Evolutionary conservation across 2,888 invertebrate genomes (phyloP).

Genomic region (Theretra japonica): DNA sequence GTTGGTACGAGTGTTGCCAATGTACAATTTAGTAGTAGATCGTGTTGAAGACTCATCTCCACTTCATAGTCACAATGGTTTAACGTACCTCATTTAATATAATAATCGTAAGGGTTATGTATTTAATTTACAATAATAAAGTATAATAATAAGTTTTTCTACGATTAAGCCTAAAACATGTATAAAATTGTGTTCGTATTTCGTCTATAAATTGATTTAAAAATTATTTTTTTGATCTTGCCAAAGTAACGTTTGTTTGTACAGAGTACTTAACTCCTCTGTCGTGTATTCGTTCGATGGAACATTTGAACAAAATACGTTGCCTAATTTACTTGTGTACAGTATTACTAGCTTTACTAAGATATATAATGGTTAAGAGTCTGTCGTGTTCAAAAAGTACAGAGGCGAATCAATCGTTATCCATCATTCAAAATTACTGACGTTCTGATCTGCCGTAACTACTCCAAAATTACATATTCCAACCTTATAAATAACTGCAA

Average conservation of each 20-base stretch:
- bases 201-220: conserved; percentile 28
- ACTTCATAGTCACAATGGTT: conserved; percentile 79
- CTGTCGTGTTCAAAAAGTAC: conserved; percentile 54
- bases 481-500: no score
- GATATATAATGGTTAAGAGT: conserved; percentile 60
- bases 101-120: conserved; percentile 72
- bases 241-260: conserved; percentile 64
- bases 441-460: not conserved
- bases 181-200: conserved; percentile 49
- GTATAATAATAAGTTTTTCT: conserved; percentile 58
- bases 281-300: conserved; percentile 26
- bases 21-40: conserved; percentile 61
- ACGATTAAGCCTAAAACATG: conserved; percentile 48
- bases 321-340: conserved; percentile 78
- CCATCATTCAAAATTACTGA: conserved; percentile 23
- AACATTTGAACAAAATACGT: conserved; percentile 54
- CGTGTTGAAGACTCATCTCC: conserved; percentile 60
- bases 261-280: conserved; percentile 23
- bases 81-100: conserved; percentile 82
- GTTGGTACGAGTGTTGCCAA: conserved; percentile 41
- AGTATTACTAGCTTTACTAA: conserved; percentile 84
- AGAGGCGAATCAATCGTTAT: conserved; percentile 32
- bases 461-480: no score
- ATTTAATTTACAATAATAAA: conserved; percentile 62
- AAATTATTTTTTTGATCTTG: conserved; percentile 61